These are phyloP conservation scores for Spheniscus humboldti DNA, from an alignment of 2,797 vertebrate genomes.

Conservation along the genomic window DNA sequence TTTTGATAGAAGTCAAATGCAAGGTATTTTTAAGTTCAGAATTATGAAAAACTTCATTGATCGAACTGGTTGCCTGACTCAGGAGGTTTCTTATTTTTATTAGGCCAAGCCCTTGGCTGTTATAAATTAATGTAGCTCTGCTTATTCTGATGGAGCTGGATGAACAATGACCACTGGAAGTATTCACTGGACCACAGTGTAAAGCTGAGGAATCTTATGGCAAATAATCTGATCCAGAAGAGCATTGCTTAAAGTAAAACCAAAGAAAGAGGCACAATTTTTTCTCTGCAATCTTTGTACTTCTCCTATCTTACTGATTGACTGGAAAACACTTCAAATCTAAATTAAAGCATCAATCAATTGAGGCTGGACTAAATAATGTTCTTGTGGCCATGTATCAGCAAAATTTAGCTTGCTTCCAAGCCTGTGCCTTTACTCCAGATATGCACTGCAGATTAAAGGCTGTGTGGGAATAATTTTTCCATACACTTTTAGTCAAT, in stretches of 20 bases:
- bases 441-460: neutral
- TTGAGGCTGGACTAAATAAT: neutral
- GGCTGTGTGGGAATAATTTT: neutral
- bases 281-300: neutral
- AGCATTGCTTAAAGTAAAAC: neutral
- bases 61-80: neutral
- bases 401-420: neutral
- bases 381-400: neutral
- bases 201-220: neutral
- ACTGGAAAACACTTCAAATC: neutral
- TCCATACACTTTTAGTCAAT: neutral
- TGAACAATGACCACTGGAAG: neutral
- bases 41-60: neutral
- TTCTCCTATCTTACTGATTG: neutral
- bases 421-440: neutral
- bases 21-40: neutral
- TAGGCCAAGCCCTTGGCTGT: neutral
- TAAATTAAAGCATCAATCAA: neutral
- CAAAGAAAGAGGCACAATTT: neutral
- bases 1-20: neutral
- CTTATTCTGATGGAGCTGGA: neutral
- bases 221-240: neutral
- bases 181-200: neutral
- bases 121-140: neutral
- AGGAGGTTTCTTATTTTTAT: neutral